These are phyloP conservation scores for Diachrysia chrysitis DNA, from an alignment of 2,888 invertebrate genomes.

Conservation along the genomic window DNA sequence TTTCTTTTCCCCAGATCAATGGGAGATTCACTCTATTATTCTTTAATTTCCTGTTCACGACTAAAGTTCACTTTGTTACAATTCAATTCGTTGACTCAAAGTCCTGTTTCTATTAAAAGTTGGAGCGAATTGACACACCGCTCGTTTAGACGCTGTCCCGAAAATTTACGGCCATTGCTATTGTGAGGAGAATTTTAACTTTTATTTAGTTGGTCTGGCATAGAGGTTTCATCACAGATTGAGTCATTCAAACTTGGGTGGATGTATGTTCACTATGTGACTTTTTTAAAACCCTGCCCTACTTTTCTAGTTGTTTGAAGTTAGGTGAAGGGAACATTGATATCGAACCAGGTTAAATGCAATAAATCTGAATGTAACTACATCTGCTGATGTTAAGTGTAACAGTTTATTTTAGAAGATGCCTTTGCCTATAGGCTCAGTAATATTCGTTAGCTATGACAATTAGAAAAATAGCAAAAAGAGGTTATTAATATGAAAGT, in stretches of 20 bases:
- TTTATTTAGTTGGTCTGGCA: neutral
- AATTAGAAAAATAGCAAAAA: too few relatives aligned
- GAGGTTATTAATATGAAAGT: too few relatives aligned
- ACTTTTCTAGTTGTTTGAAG: neutral
- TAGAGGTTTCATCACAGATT: neutral
- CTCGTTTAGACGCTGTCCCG: neutral
- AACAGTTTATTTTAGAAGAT: too few relatives aligned
- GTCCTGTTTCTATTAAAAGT: constrained; percentile 28
- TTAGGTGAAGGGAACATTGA: neutral
- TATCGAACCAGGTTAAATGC: too few relatives aligned
- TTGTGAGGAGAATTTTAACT: neutral
- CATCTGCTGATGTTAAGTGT: neutral
- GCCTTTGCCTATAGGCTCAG: too few relatives aligned
- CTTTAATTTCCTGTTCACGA: constrained; percentile 39
- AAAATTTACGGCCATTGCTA: neutral
- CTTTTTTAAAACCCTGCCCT: neutral
- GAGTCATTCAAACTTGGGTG: neutral
- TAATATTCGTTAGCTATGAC: too few relatives aligned
- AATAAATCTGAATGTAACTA: neutral
- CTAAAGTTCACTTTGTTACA: constrained; percentile 49
- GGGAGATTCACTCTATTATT: constrained; percentile 43
- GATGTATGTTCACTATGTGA: neutral
- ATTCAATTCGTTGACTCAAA: constrained; percentile 49
- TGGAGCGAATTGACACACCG: constrained; percentile 17
- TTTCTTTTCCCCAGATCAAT: constrained; percentile 16